These are phyloP conservation scores for Mesoclemmys tuberculata DNA, from an alignment of 2,113 vertebrate species.

Conservation along the genomic window DNA sequence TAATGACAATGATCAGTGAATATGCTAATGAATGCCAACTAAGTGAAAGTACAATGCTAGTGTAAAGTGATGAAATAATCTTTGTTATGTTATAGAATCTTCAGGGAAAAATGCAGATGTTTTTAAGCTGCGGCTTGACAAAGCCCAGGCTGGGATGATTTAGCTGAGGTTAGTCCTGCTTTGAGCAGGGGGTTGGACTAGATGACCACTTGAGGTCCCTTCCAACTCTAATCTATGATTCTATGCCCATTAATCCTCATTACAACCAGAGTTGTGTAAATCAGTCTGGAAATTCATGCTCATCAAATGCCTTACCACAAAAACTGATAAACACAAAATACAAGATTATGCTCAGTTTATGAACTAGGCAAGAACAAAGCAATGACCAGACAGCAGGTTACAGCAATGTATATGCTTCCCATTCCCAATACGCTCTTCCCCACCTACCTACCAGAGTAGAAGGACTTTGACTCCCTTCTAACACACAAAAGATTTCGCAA, in stretches of 20 bases:
- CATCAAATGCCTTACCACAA: accelerated
- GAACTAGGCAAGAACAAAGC: neutral
- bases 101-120: neutral
- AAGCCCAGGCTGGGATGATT: no score
- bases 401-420: neutral
- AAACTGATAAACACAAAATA: neutral
- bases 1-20: constrained; percentile 39
- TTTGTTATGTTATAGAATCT: neutral
- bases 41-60: constrained; percentile 7
- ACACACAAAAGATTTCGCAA: neutral
- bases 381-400: neutral
- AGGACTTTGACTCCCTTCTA: neutral
- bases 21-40: constrained; percentile 24
- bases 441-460: neutral
- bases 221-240: no score
- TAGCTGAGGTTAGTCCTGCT: no score
- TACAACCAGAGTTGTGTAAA: neutral
- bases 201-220: no score
- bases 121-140: no score
- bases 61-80: constrained; percentile 5
- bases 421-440: neutral
- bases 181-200: no score
- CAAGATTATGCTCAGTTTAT: neutral
- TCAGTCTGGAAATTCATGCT: neutral
- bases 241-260: neutral